phyloP scores from a whole-genome alignment of 2,797 vertebrate species.

The Hozukius guyotensis region DNA sequence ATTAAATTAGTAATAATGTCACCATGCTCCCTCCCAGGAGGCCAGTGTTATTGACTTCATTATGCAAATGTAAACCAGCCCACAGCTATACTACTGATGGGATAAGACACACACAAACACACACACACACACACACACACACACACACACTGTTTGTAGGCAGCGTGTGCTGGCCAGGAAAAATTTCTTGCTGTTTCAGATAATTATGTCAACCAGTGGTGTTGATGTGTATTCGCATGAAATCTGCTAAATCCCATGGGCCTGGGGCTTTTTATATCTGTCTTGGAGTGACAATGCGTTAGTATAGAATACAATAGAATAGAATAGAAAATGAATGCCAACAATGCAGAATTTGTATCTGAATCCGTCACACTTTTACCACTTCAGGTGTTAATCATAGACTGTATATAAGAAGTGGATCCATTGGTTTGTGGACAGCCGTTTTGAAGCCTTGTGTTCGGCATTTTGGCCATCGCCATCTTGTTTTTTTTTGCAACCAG shows the following conservation, averaged over 20 bases:
- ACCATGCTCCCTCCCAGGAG: constrained; percentile 70
- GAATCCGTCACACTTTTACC: not conserved
- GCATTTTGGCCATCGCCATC: not conserved
- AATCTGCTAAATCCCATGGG: constrained; percentile 37
- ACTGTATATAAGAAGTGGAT: not conserved
- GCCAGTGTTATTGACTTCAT: constrained; percentile 77
- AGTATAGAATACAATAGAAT: not conserved
- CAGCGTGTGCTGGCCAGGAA: constrained; percentile 42
- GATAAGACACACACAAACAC: constrained; percentile 43
- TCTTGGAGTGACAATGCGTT: constrained; percentile 20
- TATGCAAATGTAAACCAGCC: constrained; percentile 77
- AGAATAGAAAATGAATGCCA: not conserved
- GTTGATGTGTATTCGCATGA: constrained; percentile 66
- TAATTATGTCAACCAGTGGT: constrained; percentile 70
- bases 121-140: constrained; percentile 30
- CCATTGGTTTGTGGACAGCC: not conserved
- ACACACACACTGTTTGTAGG: constrained; percentile 29
- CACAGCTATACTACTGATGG: constrained; percentile 72
- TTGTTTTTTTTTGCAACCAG: not conserved
- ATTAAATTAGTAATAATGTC: constrained; percentile 81
- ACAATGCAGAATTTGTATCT: not conserved
- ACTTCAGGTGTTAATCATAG: not conserved
- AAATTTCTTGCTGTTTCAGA: constrained; percentile 65
- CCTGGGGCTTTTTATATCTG: constrained; percentile 36
- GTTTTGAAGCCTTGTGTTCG: not conserved